Conservation (phyloP, 2,113 vertebrate species). For the Brachypodius melanocephalos region DNA sequence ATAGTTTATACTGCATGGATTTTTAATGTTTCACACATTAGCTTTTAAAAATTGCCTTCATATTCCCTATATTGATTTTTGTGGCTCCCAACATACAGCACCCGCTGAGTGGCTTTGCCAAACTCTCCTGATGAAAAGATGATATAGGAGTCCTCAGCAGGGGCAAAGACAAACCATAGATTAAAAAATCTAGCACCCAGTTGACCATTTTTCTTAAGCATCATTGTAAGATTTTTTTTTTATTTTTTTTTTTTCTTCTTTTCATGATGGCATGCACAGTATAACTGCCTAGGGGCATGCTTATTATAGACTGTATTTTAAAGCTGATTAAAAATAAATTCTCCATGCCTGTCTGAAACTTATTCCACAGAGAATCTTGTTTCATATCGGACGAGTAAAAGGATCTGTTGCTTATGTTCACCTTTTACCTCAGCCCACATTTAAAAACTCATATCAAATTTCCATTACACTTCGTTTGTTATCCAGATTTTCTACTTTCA, state of each 20-base stretch:
- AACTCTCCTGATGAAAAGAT: conserved; percentile 42
- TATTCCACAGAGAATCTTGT: conserved; percentile 57
- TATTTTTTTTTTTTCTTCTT: not conserved
- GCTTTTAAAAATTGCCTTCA: conserved; percentile 44
- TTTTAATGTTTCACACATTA: conserved; percentile 61
- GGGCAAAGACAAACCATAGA: not conserved
- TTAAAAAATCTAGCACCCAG: not conserved
- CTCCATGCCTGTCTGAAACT: conserved; percentile 60
- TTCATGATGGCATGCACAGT: conserved; percentile 36
- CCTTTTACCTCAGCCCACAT: conserved; percentile 52
- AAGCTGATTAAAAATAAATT: conserved; percentile 73
- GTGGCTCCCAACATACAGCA: not conserved
- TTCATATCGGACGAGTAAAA: conserved; percentile 54
- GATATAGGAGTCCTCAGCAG: conserved; percentile 32
- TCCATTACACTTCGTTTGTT: conserved; percentile 52
- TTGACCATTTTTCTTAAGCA: conserved; percentile 34
- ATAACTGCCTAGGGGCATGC: conserved; percentile 14
- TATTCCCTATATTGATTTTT: conserved; percentile 28
- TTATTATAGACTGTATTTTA: conserved; percentile 67
- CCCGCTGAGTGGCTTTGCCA: not conserved
- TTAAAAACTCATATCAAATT: conserved; percentile 47
- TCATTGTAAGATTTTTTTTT: not conserved
- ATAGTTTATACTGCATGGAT: conserved; percentile 32
- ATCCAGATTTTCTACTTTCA: conserved; percentile 30
- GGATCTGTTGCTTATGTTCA: conserved; percentile 63